A percentile compares a stretch with the other conserved stretches of the same genome.
These are phyloP conservation scores for Sinocyclocheilus maitianheensis DNA, from an alignment of 2,113 vertebrate genomes.

Conservation along the genomic window DNA sequence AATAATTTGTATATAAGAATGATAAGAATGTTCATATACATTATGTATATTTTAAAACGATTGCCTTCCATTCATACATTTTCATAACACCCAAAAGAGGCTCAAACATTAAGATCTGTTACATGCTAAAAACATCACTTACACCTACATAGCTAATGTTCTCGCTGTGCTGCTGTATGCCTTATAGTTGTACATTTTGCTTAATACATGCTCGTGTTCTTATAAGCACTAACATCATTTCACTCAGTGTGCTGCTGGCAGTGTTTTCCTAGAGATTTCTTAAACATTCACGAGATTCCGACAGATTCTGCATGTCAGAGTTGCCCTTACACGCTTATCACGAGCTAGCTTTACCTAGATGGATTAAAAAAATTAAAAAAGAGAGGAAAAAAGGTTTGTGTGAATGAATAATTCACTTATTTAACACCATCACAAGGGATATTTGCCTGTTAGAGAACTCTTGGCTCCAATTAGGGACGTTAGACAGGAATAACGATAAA, in stretches of 20 bases:
- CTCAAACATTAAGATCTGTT: not conserved
- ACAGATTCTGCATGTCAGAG: constrained; percentile 25
- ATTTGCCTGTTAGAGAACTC: not conserved
- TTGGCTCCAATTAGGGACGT: not conserved
- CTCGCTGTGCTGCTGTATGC: not conserved
- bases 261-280: constrained; percentile 1
- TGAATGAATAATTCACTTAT: not conserved
- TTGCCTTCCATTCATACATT: no score
- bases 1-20: no score
- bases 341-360: not conserved
- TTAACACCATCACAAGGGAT: constrained; percentile 1
- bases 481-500: not conserved
- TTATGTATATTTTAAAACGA: no score
- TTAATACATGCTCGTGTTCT: constrained; percentile 44
- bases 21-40: no score
- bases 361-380: not conserved
- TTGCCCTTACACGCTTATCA: not conserved
- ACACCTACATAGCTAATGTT: not conserved
- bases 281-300: constrained; percentile 46
- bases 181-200: constrained; percentile 38
- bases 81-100: no score
- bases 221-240: constrained; percentile 20
- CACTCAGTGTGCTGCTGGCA: not conserved
- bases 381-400: not conserved
- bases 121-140: not conserved